phyloP scores from a whole-genome alignment of 2,888 invertebrate genomes.

The Ichneumon xanthorius region DNA sequence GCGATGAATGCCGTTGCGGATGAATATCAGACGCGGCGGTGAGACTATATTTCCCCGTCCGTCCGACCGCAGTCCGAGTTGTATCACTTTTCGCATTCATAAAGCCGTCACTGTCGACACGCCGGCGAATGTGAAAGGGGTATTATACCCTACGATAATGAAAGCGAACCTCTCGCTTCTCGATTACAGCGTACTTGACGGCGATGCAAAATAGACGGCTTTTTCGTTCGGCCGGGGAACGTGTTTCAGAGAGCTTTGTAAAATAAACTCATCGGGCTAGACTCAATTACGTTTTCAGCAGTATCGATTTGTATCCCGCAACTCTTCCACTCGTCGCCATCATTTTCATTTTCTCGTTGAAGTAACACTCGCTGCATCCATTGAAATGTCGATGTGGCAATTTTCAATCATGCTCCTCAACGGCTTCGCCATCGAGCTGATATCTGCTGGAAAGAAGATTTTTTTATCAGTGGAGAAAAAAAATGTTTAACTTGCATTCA shows the following conservation, averaged over 20 bases:
- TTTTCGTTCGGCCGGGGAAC: constrained; percentile 61
- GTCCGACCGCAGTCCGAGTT: constrained; percentile 61
- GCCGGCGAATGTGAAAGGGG: constrained; percentile 76
- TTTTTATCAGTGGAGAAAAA: background rate
- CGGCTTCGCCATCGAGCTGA: constrained; percentile 18
- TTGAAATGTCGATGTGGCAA: constrained; percentile 46
- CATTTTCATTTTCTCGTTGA: constrained; percentile 23
- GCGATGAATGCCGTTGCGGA: constrained; percentile 37
- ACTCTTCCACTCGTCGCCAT: background rate
- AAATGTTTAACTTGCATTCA: background rate
- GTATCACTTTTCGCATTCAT: constrained; percentile 78
- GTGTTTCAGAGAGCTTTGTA: constrained; percentile 10
- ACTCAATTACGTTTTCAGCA: constrained; percentile 4
- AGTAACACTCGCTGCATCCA: constrained; percentile 26
- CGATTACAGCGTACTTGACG: constrained; percentile 73
- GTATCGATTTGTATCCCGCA: constrained; percentile 9
- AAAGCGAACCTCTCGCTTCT: constrained; percentile 62
- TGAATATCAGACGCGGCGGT: constrained; percentile 35
- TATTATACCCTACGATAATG: constrained; percentile 77
- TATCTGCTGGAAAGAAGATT: background rate
- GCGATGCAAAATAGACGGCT: constrained; percentile 69
- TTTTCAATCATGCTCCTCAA: constrained; percentile 26
- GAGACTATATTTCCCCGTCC: constrained; percentile 47
- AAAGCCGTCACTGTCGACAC: constrained; percentile 75
- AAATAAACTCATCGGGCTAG: constrained; percentile 20